These are phyloP conservation scores for Aviceda subcristata DNA, from an alignment of 2,113 vertebrate species.

Conservation along the genomic window DNA sequence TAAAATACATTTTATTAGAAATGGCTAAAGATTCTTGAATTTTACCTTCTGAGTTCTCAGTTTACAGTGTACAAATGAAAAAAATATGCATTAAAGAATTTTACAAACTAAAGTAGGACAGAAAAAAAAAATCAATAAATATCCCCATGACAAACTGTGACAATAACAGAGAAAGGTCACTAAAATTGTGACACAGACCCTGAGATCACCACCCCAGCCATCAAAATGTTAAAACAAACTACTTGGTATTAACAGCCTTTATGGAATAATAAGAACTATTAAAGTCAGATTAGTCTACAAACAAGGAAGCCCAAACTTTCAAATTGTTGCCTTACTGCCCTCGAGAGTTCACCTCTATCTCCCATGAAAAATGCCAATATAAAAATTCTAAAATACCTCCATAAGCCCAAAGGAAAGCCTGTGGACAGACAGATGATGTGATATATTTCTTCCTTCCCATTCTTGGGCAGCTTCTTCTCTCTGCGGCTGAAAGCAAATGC, in stretches of 20 bases:
- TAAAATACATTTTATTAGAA: slow-evolving; percentile 78
- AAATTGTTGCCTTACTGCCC: slow-evolving; percentile 76
- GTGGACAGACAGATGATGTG: slow-evolving; percentile 97
- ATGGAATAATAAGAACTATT: slow-evolving; percentile 64
- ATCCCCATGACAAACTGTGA: slow-evolving; percentile 22
- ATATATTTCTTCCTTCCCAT: slow-evolving; percentile 94
- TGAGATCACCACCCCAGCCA: slow-evolving; percentile 23
- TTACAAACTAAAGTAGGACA: slow-evolving; percentile 41
- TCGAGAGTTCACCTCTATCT: slow-evolving; percentile 82
- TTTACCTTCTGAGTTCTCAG: slow-evolving; percentile 69
- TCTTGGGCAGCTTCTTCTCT: slow-evolving; percentile 98
- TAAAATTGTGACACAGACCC: slow-evolving; percentile 20
- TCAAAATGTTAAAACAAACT: slow-evolving; percentile 52
- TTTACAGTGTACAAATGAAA: slow-evolving; percentile 66
- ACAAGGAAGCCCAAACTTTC: slow-evolving; percentile 79
- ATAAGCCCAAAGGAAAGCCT: slow-evolving; percentile 97
- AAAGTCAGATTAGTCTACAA: slow-evolving; percentile 71
- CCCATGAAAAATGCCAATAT: slow-evolving; percentile 79
- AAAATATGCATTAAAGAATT: slow-evolving; percentile 67
- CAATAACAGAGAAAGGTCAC: slow-evolving; percentile 58
- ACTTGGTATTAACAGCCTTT: slow-evolving; percentile 40
- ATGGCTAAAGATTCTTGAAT: slow-evolving; percentile 72
- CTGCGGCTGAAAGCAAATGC: slow-evolving; percentile 97
- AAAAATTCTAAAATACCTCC: slow-evolving; percentile 98
- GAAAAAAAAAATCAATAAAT: slow-evolving; percentile 59